Evolutionary conservation across 2,113 vertebrate genomes (phyloP).

Genomic region (Aspidoscelis tigris): DNA sequence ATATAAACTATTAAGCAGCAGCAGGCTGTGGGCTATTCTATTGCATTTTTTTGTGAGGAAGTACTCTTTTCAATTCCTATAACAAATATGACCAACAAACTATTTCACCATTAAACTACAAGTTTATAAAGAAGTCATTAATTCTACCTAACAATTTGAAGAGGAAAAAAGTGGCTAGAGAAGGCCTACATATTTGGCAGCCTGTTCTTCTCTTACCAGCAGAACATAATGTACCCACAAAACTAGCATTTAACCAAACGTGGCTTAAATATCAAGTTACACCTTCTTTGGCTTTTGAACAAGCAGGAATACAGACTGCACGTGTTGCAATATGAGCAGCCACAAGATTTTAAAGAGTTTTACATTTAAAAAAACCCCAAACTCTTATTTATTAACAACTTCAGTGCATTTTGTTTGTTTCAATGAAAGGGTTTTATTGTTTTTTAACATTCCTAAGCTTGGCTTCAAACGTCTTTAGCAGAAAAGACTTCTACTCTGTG

Average conservation of each 20-base stretch:
- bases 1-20: conserved; percentile 46
- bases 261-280: conserved; percentile 71
- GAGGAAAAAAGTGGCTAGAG: conserved; percentile 46
- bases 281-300: conserved; percentile 63
- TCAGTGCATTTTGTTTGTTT: background rate
- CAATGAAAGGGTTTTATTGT: background rate
- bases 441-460: background rate
- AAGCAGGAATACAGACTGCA: conserved; percentile 53
- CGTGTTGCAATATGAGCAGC: conserved; percentile 62
- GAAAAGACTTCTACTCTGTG: background rate
- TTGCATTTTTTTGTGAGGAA: conserved; percentile 23
- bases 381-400: conserved; percentile 36
- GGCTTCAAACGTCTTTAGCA: background rate
- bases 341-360: conserved; percentile 63
- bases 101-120: conserved; percentile 21
- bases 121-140: conserved; percentile 20
- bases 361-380: conserved; percentile 46
- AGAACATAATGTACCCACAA: conserved; percentile 72
- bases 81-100: background rate
- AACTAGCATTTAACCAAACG: conserved; percentile 75
- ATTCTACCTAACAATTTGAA: conserved; percentile 24
- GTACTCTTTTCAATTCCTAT: conserved; percentile 25
- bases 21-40: accelerated
- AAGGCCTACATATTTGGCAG: conserved; percentile 59
- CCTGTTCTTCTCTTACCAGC: conserved; percentile 58